Evolutionary conservation across 2,797 vertebrate species (phyloP), one percentile per base, ranked within the genome.

Genomic region (Urosaurus nigricauda): DNA sequence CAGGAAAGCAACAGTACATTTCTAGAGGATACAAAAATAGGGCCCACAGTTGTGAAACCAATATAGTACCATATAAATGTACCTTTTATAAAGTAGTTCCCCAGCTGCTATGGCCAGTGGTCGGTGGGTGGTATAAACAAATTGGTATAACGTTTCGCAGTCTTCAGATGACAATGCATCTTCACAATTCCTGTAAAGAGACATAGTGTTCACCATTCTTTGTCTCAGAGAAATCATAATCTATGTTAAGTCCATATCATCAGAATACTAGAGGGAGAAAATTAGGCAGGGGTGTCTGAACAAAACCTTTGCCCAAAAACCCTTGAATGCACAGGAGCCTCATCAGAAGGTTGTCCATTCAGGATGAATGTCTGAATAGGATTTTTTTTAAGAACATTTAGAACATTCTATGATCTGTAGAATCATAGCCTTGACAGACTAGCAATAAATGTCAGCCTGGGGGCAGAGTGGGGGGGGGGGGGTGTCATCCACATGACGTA

Each of bases 51-150:
- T 75, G 12, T 74, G 70, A 11, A 74, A 26, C 19, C 26, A 74
- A 74, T 79, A 74, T n/a, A 82, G 79, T n/a, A 26, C n/a, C 16
- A 65, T 26, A 63, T 70, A 93, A 87, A 77, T 93, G 94, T 96
- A 99, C 98, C 97, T 98, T 74, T 94, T 97, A 87, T 97, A 98
- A 63, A 99, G 97, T 93, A 99, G 97, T 96, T 99, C 98, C 37
- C 98, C 98, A 29, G 98, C 98, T 37, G 97, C 95, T 86, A 95
- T 94, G 1, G 98, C 98, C 6, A 99, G 96, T 0, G 98, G 98
- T 65, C 98, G 97, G 94, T 99, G 97, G n/a, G 98, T 97, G 13
- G 97, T 95, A 93, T 98, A 99, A 89, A 99, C 98, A 91, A 98
- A 97, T 95, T 96, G 97, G 92, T 98, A 97, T 93, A 99, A 94